phyloP scores from a whole-genome alignment of 30 jellyfish, hydroid and myxozoan species.

The Aurelia sp. region DNA sequence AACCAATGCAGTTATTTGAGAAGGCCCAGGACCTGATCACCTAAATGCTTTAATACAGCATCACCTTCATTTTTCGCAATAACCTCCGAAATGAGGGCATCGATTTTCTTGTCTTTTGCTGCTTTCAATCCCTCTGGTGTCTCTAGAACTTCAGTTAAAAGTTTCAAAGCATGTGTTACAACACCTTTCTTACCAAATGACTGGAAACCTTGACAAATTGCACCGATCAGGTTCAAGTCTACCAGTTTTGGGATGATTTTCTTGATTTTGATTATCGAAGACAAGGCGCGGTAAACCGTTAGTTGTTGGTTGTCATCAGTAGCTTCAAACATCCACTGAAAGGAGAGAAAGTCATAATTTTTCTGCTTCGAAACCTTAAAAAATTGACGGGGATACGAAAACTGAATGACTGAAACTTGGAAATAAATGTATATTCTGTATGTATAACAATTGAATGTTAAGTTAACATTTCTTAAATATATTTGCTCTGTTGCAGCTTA shows the following conservation, averaged over 20 bases:
- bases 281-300: conserved; percentile 52
- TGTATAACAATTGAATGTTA: no score
- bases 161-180: conserved; percentile 62
- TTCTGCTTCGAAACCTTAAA: no score
- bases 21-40: conserved; percentile 24
- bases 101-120: conserved; percentile 36
- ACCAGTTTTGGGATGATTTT: conserved; percentile 40
- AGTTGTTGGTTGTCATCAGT: conserved; percentile 69
- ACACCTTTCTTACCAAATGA: conserved; percentile 39
- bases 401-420: no score
- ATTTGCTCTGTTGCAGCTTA: no score
- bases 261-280: conserved; percentile 49
- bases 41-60: conserved; percentile 63
- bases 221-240: conserved; percentile 47
- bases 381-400: no score
- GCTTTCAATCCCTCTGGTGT: conserved; percentile 64
- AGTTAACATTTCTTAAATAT: no score
- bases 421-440: no score
- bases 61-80: conserved; percentile 39
- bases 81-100: conserved; percentile 13
- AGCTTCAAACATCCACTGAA: conserved; percentile 82
- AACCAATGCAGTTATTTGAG: neutral
- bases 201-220: conserved; percentile 48
- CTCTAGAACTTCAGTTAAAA: conserved; percentile 34
- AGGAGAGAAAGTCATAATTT: neutral